Evolutionary conservation across 2,113 vertebrate genomes (phyloP).

Genomic region (Platichthys stellatus): DNA sequence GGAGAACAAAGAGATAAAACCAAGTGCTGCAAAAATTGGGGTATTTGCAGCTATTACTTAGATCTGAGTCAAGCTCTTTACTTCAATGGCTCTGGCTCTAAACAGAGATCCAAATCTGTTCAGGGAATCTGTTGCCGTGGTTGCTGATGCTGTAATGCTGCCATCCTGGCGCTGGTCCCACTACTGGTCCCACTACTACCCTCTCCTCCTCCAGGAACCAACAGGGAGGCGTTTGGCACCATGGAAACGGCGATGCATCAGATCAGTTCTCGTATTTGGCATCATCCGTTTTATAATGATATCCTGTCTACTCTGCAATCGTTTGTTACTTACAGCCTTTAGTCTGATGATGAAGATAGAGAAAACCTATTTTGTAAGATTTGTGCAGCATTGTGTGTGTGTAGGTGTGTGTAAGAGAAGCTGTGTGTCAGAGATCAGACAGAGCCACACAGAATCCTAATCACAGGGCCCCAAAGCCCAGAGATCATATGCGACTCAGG

Average conservation of each 20-base stretch:
- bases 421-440: slow-evolving; percentile 14
- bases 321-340: neutral
- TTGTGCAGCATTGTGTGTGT: neutral
- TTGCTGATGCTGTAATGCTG: slow-evolving; percentile 59
- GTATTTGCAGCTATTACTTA: slow-evolving; percentile 44
- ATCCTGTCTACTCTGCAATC: neutral
- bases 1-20: neutral
- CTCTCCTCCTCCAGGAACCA: slow-evolving; percentile 41
- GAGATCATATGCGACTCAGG: slow-evolving; percentile 31
- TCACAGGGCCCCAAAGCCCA: slow-evolving; percentile 29
- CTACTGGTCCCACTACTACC: slow-evolving; percentile 58
- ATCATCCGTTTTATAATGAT: neutral
- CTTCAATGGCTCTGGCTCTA: slow-evolving; percentile 38
- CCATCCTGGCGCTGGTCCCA: slow-evolving; percentile 60
- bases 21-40: slow-evolving; percentile 12
- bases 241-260: slow-evolving; percentile 14
- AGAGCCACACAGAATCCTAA: slow-evolving; percentile 6
- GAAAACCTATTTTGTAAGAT: neutral
- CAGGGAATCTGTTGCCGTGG: slow-evolving; percentile 58
- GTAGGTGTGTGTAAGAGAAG: neutral
- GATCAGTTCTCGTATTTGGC: slow-evolving; percentile 2
- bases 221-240: slow-evolving; percentile 28
- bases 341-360: neutral
- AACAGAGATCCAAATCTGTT: slow-evolving; percentile 51
- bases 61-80: slow-evolving; percentile 28